These are phyloP conservation scores for Pyralis farinalis DNA, from an alignment of 2,888 invertebrate genomes.

Conservation along the genomic window DNA sequence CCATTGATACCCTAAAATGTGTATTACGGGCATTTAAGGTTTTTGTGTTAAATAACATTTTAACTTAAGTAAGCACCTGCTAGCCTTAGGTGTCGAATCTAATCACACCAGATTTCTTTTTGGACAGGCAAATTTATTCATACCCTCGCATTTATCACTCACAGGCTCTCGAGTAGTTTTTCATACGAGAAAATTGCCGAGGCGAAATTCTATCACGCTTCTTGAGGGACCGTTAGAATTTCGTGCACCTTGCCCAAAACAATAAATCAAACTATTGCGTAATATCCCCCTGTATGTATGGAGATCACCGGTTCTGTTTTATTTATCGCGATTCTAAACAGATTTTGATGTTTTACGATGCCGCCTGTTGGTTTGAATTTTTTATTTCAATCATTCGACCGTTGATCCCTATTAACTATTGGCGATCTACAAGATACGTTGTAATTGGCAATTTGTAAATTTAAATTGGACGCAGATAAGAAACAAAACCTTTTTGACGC, in stretches of 20 bases:
- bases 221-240: constrained; percentile 55
- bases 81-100: constrained; percentile 54
- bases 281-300: constrained; percentile 75
- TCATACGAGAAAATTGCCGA: constrained; percentile 68
- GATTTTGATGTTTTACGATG: constrained; percentile 64
- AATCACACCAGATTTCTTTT: constrained; percentile 67
- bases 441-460: constrained; percentile 19
- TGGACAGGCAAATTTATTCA: constrained; percentile 70
- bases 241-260: constrained; percentile 73
- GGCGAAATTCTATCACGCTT: constrained; percentile 66
- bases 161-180: constrained; percentile 63
- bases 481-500: constrained; percentile 17
- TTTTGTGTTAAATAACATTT: constrained; percentile 1
- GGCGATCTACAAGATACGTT: constrained; percentile 10
- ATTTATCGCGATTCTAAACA: constrained; percentile 68
- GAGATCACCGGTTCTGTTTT: constrained; percentile 56
- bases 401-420: constrained; percentile 8
- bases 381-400: constrained; percentile 19
- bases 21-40: constrained; percentile 6
- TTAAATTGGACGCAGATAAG: constrained; percentile 16
- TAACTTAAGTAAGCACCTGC: constrained; percentile 41
- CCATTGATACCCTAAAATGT: no score
- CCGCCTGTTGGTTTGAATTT: constrained; percentile 29
- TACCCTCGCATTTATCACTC: constrained; percentile 73
- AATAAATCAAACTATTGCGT: constrained; percentile 78